Base-by-base conservation (phyloP, 2,888 invertebrate genomes). In the Tuta absoluta region DNA sequence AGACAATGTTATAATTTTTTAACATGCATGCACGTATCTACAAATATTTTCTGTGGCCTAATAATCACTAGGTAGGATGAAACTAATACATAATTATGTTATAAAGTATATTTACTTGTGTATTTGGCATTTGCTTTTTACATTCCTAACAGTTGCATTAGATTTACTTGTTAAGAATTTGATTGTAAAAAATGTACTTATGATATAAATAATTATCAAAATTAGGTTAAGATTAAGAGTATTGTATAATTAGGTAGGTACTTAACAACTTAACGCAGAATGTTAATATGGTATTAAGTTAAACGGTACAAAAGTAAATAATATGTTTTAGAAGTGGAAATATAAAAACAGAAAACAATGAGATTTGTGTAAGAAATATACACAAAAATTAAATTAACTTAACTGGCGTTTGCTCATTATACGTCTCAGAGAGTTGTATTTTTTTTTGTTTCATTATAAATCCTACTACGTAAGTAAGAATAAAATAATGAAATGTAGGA, bases 131-230 rank as follows among this genome's bases (percentile, higher is more conserved):
- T 24, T 12, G 11, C 24, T 24, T 14, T 23, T 24, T 24, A 53
- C 51, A 53, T 53, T 53, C 51, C 51, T 53, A 24, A 24, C n/a
- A 24, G 17, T n/a, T 17, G 28, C n/a, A 56, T 24, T 17, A 17
- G 21, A 33, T 33, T 14, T 14, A 33, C 28, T 56, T 56, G 19
- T 33, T 17, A 56, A 21, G 19, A 56, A 28, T 28, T 28, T n/a
- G 24, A 37, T 57, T 33, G 24, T 57, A 57, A 62, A 28, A n/a
- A 33, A 56, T 65, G 67, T 68, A 69, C 67, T 67, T 68, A 67
- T 62, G 62, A 59, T 41, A 45, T 49, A 10, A 49, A 11, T 11
- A 19, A 19, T 11, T 7, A 21, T 21, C 45, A 45, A 45, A 45
- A 45, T 8, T 45, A 45, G n/a, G n/a, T 49, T 49, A 19, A 21